Conservation (phyloP, 1,140 invertebrate genomes). For the Steinernema feltiae region DNA sequence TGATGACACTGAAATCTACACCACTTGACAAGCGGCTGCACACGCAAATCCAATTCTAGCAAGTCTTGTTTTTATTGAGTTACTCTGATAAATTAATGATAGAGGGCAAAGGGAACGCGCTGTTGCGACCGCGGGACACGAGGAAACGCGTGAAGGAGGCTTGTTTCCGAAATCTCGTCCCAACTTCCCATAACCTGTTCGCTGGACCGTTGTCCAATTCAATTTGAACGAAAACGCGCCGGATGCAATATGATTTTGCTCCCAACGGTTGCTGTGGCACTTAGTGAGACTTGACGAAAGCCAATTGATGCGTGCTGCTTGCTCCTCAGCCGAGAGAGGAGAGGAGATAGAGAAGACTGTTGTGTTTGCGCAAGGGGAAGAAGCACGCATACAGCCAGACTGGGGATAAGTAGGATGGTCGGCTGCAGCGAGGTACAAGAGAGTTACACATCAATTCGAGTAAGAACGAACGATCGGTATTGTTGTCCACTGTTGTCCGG, state of each 20-base stretch:
- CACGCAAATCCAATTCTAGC: conserved; percentile 8
- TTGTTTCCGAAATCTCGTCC: background rate
- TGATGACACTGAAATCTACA: conserved; percentile 8
- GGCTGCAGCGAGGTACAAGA: background rate
- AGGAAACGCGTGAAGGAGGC: no score
- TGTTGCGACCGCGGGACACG: background rate
- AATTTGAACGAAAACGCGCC: no score
- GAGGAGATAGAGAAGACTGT: background rate
- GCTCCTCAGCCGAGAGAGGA: background rate
- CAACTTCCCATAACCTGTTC: background rate
- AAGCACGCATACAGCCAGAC: background rate
- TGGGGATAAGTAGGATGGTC: background rate
- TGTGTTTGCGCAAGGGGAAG: conserved; percentile 5
- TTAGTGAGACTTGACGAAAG: background rate
- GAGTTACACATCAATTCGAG: background rate
- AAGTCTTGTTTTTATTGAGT: conserved; percentile 11
- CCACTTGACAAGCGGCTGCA: background rate
- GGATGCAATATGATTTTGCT: no score
- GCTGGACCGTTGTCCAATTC: no score
- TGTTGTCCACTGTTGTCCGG: no score
- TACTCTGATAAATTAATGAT: conserved; percentile 15
- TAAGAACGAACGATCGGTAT: no score
- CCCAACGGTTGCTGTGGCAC: no score
- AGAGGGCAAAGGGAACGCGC: conserved; percentile 1
- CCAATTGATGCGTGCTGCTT: conserved; percentile 12